Conservation (phyloP, 2,797 vertebrate species). For the Halcyon leucocephala region DNA sequence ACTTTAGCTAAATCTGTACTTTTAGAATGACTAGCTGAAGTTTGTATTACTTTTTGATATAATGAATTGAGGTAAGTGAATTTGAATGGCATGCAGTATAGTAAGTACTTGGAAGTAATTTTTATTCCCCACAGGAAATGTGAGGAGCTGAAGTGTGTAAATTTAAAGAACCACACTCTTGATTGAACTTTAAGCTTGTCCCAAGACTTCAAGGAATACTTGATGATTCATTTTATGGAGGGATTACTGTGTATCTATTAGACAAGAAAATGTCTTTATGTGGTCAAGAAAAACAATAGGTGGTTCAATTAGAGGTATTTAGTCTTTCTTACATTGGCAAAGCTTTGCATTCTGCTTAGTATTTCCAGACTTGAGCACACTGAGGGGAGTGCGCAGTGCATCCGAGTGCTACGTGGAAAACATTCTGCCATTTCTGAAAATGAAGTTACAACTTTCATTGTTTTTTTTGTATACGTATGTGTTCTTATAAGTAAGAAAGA, state of each 20-base stretch:
- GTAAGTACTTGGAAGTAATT: constrained; percentile 12
- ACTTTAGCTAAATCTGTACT: constrained; percentile 4
- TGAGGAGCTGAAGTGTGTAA: not conserved
- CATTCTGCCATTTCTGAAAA: not conserved
- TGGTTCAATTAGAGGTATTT: not conserved
- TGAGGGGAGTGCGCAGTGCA: not conserved
- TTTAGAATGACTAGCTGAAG: not conserved
- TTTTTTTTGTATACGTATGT: not conserved
- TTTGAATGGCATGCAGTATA: not conserved
- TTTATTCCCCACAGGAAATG: constrained; percentile 9
- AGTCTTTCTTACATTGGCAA: not conserved
- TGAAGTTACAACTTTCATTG: not conserved
- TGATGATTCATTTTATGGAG: not conserved
- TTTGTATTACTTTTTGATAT: constrained; percentile 23
- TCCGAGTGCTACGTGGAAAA: not conserved
- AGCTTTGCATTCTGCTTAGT: not conserved
- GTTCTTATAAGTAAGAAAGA: not conserved
- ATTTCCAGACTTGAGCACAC: not conserved
- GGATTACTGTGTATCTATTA: not conserved
- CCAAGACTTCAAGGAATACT: not conserved
- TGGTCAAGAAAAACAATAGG: not conserved
- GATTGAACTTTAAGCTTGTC: not conserved
- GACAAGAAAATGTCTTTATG: not conserved
- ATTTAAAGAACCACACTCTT: not conserved
- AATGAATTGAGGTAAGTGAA: constrained; percentile 17